These are phyloP conservation scores for Polypedilum pembai DNA, from an alignment of 1,140 invertebrate species.

Conservation along the genomic window DNA sequence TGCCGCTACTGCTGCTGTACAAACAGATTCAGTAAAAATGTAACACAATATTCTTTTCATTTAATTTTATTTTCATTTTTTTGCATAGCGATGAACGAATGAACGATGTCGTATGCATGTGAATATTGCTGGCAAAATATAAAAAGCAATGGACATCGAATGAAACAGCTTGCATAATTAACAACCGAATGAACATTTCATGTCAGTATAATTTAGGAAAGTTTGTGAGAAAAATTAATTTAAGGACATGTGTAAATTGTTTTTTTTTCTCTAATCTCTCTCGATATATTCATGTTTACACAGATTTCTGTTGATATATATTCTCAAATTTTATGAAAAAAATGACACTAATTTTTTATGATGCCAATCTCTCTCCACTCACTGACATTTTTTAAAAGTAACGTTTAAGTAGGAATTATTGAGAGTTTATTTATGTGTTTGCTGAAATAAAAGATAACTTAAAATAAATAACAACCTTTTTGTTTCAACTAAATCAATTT, in stretches of 20 bases:
- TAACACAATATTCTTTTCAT: slow-evolving; percentile 23
- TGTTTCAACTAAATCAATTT: slow-evolving; percentile 24
- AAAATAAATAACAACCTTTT: not conserved
- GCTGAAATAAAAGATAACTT: not conserved
- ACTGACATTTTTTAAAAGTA: no score
- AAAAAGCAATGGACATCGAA: no score
- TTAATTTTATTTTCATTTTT: slow-evolving; percentile 22
- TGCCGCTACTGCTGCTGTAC: not conserved
- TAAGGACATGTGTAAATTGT: not conserved
- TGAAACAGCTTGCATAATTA: no score
- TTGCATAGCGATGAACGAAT: no score
- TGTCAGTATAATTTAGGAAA: no score
- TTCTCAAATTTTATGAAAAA: not conserved
- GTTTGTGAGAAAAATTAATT: not conserved
- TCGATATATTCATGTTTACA: not conserved
- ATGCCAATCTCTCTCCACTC: no score
- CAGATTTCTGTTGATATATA: not conserved
- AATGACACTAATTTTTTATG: no score
- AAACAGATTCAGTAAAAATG: slow-evolving; percentile 23
- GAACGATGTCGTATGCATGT: no score
- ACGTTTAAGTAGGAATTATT: no score
- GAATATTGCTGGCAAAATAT: no score
- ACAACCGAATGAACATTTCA: no score
- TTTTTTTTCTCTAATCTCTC: not conserved
- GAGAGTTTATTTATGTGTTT: no score